These are phyloP conservation scores for Drepanosiphum platanoidis DNA, from an alignment of 2,888 invertebrate species.

Conservation along the genomic window DNA sequence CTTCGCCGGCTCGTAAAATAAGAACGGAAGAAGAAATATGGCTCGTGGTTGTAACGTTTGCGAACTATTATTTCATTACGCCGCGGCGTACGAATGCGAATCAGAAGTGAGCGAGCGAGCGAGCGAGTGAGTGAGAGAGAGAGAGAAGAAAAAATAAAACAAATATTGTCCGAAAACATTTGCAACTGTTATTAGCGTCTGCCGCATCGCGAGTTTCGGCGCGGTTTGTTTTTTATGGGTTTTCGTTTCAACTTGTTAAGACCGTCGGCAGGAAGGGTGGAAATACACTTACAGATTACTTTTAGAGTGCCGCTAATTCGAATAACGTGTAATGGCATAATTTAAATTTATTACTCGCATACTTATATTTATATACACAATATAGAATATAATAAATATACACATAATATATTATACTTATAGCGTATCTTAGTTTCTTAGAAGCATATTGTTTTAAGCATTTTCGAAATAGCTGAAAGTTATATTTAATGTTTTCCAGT, in stretches of 20 bases:
- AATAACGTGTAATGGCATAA: constrained; percentile 43
- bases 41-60: background rate
- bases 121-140: too few relatives aligned
- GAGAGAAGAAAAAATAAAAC: background rate
- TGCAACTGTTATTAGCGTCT: constrained; percentile 30
- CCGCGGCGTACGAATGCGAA: background rate
- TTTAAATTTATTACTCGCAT: constrained; percentile 33
- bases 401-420: too few relatives aligned
- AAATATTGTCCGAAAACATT: constrained; percentile 12
- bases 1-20: constrained; percentile 32
- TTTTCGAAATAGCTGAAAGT: background rate
- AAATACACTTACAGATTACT: constrained; percentile 31
- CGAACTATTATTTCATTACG: constrained; percentile 19
- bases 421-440: background rate
- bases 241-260: constrained; percentile 32
- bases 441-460: background rate
- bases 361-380: background rate
- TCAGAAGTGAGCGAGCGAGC: too few relatives aligned
- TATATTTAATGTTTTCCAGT: background rate
- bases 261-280: too few relatives aligned
- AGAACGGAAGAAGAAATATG: constrained; percentile 11
- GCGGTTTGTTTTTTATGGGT: constrained; percentile 40
- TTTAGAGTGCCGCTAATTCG: constrained; percentile 54
- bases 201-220: constrained; percentile 2
- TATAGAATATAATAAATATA: too few relatives aligned